phyloP scores from a whole-genome alignment of 30 jellyfish, hydroid and myxozoan species.

The Pelagia noctiluca region DNA sequence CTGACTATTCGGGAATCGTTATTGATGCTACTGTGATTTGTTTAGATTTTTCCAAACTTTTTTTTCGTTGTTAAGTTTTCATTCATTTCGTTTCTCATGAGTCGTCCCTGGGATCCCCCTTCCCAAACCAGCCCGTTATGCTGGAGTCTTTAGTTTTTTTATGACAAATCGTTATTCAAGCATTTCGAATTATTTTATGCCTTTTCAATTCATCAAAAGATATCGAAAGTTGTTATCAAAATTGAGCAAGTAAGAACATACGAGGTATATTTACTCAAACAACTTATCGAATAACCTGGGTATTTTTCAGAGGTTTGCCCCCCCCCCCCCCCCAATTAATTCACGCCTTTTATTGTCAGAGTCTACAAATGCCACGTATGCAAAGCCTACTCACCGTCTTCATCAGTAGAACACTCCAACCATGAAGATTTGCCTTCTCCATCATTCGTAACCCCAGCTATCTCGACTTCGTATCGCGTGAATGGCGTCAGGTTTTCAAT shows the following conservation, averaged over 20 bases:
- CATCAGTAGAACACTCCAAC: conserved; percentile 47
- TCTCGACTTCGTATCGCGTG: conserved; percentile 45
- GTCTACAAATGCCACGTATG: background rate
- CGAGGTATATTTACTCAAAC: background rate
- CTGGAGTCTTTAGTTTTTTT: too few relatives aligned
- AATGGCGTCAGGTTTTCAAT: background rate
- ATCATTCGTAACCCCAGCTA: conserved; percentile 43
- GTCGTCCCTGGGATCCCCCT: too few relatives aligned
- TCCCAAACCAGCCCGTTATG: too few relatives aligned
- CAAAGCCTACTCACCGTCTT: conserved; percentile 45
- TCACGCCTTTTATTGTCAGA: background rate
- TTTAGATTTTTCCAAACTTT: too few relatives aligned
- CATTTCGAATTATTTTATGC: too few relatives aligned
- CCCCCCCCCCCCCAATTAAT: too few relatives aligned
- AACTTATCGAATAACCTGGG: background rate
- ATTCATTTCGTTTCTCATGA: too few relatives aligned
- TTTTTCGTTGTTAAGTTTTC: too few relatives aligned
- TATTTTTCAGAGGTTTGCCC: too few relatives aligned
- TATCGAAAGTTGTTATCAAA: background rate
- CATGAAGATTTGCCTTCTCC: conserved; percentile 60
- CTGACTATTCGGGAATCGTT: too few relatives aligned
- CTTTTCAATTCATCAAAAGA: background rate
- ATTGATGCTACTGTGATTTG: too few relatives aligned
- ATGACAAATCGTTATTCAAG: too few relatives aligned
- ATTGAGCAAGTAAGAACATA: background rate